phyloP scores from a whole-genome alignment of 1,140 invertebrate species.

The Augochlora pura region DNA sequence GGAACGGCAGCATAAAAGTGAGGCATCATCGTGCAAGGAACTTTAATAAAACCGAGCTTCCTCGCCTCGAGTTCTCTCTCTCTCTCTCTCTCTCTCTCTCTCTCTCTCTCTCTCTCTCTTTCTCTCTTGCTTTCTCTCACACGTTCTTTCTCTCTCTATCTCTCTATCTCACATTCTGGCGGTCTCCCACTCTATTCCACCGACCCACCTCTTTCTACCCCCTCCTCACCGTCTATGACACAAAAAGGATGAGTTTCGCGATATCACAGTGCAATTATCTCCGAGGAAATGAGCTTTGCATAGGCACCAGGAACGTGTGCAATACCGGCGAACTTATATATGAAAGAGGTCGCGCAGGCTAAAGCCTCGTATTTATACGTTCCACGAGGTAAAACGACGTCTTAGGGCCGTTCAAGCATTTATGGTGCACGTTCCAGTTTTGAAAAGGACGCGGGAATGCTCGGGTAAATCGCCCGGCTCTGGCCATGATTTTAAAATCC shows the following conservation, averaged over 20 bases:
- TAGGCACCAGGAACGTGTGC: slow-evolving; percentile 62
- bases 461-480: slow-evolving; percentile 50
- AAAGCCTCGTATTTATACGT: slow-evolving; percentile 66
- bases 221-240: slow-evolving; percentile 12
- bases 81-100: background rate
- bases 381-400: slow-evolving; percentile 58
- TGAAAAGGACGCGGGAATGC: slow-evolving; percentile 56
- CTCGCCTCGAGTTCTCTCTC: slow-evolving; percentile 1
- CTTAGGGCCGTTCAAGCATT: slow-evolving; percentile 58
- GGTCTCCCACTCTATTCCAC: background rate
- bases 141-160: background rate
- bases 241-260: slow-evolving; percentile 64
- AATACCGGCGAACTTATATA: slow-evolving; percentile 55
- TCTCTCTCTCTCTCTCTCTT: background rate
- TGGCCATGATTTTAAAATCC: slow-evolving; percentile 62
- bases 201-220: background rate
- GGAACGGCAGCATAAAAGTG: slow-evolving; percentile 50
- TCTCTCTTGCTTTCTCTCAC: background rate
- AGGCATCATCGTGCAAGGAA: slow-evolving; percentile 56
- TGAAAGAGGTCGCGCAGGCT: slow-evolving; percentile 68
- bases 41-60: slow-evolving; percentile 56
- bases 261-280: slow-evolving; percentile 76
- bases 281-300: slow-evolving; percentile 74
- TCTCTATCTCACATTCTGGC: background rate
- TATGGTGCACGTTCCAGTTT: slow-evolving; percentile 61